Percentiles rank a stretch among this genome's conserved stretches.
phyloP scores from a whole-genome alignment of 2,113 vertebrate genomes.

The Haplochromis vanheusdeni region DNA sequence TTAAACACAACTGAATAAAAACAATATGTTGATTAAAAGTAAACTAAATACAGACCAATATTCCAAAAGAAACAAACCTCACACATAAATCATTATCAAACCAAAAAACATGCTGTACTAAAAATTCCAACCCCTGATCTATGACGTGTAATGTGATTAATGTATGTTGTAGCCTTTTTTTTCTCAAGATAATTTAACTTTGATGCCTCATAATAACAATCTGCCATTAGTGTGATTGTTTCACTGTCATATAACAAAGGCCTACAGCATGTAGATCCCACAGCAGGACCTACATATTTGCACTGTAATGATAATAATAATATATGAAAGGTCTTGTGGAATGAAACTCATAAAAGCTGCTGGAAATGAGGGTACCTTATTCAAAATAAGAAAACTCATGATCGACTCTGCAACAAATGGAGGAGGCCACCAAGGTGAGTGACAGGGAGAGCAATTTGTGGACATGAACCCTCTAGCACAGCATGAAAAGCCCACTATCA shows the following conservation, averaged over 20 bases:
- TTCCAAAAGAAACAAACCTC: not conserved
- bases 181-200: not conserved
- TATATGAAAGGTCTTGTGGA: not conserved
- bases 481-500: not conserved
- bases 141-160: rapidly evolving
- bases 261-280: rapidly evolving
- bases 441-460: not conserved
- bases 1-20: not conserved
- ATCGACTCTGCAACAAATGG: not conserved
- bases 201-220: not conserved
- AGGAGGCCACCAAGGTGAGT: not conserved
- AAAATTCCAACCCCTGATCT: not conserved
- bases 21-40: not conserved
- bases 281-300: not conserved
- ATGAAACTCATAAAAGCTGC: rapidly evolving
- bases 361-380: not conserved
- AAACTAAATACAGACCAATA: not conserved
- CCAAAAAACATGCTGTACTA: not conserved
- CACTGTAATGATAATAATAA: not conserved
- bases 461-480: rapidly evolving
- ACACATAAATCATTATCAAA: not conserved
- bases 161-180: not conserved
- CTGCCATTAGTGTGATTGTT: not conserved
- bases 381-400: not conserved
- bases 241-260: not conserved